Base-by-base conservation (phyloP, 30 jellyfish, hydroid and myxozoan genomes). In the Morbakka virulenta region DNA sequence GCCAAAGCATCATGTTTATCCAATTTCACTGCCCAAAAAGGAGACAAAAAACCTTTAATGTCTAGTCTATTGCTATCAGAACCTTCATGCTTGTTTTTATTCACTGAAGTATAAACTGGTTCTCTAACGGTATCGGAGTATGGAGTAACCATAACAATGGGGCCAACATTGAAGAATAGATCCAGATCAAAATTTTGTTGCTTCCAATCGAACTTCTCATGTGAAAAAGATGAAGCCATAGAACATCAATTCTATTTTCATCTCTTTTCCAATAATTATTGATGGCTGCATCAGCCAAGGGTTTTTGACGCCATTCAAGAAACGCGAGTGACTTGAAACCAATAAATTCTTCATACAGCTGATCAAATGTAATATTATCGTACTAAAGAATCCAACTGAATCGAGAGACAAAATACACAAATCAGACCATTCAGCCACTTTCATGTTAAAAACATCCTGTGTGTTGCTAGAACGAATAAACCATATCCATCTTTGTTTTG, bases 221-320 rank as follows among this genome's bases (percentile, higher is more conserved):
- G 29, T 21, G 14, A 11, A 29, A 32, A 52, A 73, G 22, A 31
- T 69, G 71, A 32, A 29, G 48, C 33, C 49, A 34, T 28, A 69
- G 77, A 68, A 28, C 89, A 6, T 79, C 87, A 14, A 53, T 21
- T 22, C 35, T 47, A n/a, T 82, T 30, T n/a, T 63, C 29, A 21
- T 50, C 68, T 11, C 90, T 80, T 4, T 72, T 88, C 29, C 3
- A 9, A 26, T 31, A 76, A 9, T 28, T n/a, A n/a, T n/a, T n/a
- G n/a, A n/a, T n/a, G n/a, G n/a, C 32, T 4, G 79, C 94, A 23
- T 82, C 89, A 28, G 41, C 88, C 81, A 57, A 68, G 12, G 87
- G 79, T 30, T 25, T 35, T 2, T 49, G 53, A 11, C 33, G 64
- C 28, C 68, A 3, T 28, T 72, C 94, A 47, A 28, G 31, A 29